These are phyloP conservation scores for Chorisops tibialis DNA, from an alignment of 2,888 invertebrate species.

Conservation along the genomic window DNA sequence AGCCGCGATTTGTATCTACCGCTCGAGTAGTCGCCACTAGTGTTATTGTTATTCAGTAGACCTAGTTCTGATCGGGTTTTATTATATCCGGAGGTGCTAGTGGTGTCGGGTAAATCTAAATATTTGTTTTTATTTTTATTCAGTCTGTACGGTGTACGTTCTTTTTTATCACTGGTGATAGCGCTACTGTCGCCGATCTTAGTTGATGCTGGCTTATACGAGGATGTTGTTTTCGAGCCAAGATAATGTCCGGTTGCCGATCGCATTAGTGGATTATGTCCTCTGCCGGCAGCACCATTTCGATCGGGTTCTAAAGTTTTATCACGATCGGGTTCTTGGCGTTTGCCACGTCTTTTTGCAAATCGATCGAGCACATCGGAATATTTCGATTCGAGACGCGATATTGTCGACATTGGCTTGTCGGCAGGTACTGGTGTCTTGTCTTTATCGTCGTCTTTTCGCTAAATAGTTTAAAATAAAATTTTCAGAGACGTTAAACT, in stretches of 20 bases:
- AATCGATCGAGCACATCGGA: slow-evolving; percentile 71
- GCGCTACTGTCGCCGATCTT: too few relatives aligned
- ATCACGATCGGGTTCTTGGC: slow-evolving; percentile 60
- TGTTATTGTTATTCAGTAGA: slow-evolving; percentile 42
- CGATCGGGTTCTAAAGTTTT: slow-evolving; percentile 66
- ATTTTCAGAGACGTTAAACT: neutral
- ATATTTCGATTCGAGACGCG: slow-evolving; percentile 75
- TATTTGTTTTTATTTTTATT: slow-evolving; percentile 45
- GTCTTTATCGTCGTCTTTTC: slow-evolving; percentile 47
- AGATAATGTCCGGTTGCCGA: slow-evolving; percentile 57
- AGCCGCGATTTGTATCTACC: slow-evolving; percentile 9
- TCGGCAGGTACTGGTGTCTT: slow-evolving; percentile 44
- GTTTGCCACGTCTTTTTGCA: slow-evolving; percentile 57
- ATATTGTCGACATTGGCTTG: slow-evolving; percentile 56
- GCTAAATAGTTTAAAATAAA: slow-evolving; percentile 30
- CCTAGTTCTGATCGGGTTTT: slow-evolving; percentile 37
- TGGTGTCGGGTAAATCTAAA: slow-evolving; percentile 44
- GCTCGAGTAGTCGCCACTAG: neutral
- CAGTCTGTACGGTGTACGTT: slow-evolving; percentile 48
- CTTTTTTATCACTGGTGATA: slow-evolving; percentile 40
- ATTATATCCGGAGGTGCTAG: slow-evolving; percentile 47
- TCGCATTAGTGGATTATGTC: slow-evolving; percentile 56
- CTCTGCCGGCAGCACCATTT: slow-evolving; percentile 24
- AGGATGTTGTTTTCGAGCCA: slow-evolving; percentile 46
- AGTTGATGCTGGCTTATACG: neutral